Evolutionary conservation across 2,113 vertebrate species (phyloP).

Genomic region (Campylorhamphus procurvoides): DNA sequence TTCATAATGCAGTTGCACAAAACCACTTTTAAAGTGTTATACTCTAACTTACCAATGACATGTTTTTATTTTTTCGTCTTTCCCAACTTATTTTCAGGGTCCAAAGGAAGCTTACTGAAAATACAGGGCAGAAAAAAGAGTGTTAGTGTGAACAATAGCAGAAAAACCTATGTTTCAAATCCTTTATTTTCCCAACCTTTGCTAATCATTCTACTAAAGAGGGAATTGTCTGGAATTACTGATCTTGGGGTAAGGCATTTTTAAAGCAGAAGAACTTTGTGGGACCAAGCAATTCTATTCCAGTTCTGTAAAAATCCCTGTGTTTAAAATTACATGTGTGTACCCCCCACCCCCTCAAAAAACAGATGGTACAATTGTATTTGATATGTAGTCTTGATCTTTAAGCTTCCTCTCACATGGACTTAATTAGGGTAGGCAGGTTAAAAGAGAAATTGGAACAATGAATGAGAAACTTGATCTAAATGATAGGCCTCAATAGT

Average conservation of each 20-base stretch:
- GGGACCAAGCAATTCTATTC: conserved; percentile 80
- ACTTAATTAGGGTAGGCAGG: conserved; percentile 57
- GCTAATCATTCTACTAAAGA: conserved; percentile 1
- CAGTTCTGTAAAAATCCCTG: conserved; percentile 49
- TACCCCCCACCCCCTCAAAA: not conserved
- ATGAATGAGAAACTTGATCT: conserved; percentile 58
- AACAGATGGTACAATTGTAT: conserved; percentile 6
- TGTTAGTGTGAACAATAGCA: conserved; percentile 27
- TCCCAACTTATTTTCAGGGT: conserved; percentile 69
- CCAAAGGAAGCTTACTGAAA: conserved; percentile 72
- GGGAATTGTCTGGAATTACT: conserved; percentile 30
- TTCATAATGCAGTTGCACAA: conserved; percentile 78
- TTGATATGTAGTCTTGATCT: conserved; percentile 30
- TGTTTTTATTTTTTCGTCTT: conserved; percentile 47
- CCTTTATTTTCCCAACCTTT: conserved; percentile 28
- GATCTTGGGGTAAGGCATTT: conserved; percentile 8
- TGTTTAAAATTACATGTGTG: not conserved
- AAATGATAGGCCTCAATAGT: conserved; percentile 60
- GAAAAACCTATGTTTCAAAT: conserved; percentile 28
- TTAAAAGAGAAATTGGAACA: conserved; percentile 45
- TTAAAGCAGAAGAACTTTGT: conserved; percentile 49
- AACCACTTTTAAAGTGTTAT: conserved; percentile 82
- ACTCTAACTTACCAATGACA: conserved; percentile 75
- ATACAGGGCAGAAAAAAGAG: conserved; percentile 11
- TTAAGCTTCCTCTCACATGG: conserved; percentile 57